Percentiles rank a stretch among this genome's conserved stretches.
Evolutionary conservation across 2,113 vertebrate species (phyloP).

Genomic region (Zingel zingel): DNA sequence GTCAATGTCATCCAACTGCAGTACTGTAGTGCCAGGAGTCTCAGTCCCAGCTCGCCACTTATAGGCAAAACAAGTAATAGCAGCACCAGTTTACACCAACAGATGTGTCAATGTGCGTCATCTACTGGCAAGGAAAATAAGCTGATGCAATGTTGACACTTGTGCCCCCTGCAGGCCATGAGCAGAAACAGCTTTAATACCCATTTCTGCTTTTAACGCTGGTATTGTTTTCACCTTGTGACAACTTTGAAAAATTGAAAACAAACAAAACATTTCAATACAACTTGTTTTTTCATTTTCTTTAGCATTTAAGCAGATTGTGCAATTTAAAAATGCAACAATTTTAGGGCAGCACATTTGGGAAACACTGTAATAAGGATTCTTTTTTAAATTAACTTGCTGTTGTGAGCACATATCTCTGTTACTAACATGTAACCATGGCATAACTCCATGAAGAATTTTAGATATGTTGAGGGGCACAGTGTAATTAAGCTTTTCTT

Average conservation of each 20-base stretch:
- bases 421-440: background rate
- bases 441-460: conserved; percentile 29
- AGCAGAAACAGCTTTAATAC: background rate
- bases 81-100: background rate
- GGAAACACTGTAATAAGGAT: background rate
- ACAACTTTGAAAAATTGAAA: background rate
- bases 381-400: background rate
- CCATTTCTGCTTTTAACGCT: no score
- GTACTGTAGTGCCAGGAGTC: background rate
- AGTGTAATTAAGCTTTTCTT: conserved; percentile 42
- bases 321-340: background rate
- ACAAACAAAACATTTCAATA: background rate
- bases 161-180: background rate
- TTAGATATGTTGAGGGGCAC: conserved; percentile 13
- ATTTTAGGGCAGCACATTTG: background rate
- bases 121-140: background rate
- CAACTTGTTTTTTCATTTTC: background rate
- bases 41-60: background rate
- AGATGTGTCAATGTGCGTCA: background rate
- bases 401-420: background rate
- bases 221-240: no score
- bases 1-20: background rate
- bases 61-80: background rate
- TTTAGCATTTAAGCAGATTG: background rate
- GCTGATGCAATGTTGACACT: background rate